phyloP scores from a whole-genome alignment of 1,140 invertebrate species.

The Ceratina japonica region DNA sequence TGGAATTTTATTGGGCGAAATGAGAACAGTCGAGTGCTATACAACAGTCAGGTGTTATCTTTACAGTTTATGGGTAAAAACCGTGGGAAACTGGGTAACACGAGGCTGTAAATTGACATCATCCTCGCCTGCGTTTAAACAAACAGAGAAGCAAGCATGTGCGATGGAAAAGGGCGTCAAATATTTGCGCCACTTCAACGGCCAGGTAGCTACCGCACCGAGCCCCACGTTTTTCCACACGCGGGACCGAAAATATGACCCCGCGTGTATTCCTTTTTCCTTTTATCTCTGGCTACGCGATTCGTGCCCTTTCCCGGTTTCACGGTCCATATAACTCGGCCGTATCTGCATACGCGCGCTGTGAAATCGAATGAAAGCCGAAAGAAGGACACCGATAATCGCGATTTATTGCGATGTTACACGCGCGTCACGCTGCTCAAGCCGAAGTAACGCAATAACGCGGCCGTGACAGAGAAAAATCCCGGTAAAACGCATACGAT shows the following conservation, averaged over 20 bases:
- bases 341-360: conserved; percentile 55
- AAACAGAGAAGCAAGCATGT: conserved; percentile 25
- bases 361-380: conserved; percentile 59
- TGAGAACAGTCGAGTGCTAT: too few relatives aligned
- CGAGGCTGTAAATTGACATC: conserved; percentile 18
- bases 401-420: conserved; percentile 75
- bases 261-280: not conserved
- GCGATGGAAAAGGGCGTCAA: conserved; percentile 52
- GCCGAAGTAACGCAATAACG: conserved; percentile 52
- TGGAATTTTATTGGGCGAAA: too few relatives aligned
- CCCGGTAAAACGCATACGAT: conserved; percentile 74
- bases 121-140: conserved; percentile 28
- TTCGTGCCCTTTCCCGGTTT: conserved; percentile 41
- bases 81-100: not conserved
- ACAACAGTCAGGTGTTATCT: too few relatives aligned
- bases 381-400: conserved; percentile 63
- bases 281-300: not conserved
- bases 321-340: conserved; percentile 52
- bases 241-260: conserved; percentile 12
- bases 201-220: conserved; percentile 57
- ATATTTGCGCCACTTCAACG: conserved; percentile 71
- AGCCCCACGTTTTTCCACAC: conserved; percentile 16
- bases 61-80: not conserved
- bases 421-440: conserved; percentile 68
- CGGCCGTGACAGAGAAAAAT: conserved; percentile 5